These are phyloP conservation scores for Tigriopus japonicus DNA, from an alignment of 1,140 invertebrate species.

Conservation along the genomic window DNA sequence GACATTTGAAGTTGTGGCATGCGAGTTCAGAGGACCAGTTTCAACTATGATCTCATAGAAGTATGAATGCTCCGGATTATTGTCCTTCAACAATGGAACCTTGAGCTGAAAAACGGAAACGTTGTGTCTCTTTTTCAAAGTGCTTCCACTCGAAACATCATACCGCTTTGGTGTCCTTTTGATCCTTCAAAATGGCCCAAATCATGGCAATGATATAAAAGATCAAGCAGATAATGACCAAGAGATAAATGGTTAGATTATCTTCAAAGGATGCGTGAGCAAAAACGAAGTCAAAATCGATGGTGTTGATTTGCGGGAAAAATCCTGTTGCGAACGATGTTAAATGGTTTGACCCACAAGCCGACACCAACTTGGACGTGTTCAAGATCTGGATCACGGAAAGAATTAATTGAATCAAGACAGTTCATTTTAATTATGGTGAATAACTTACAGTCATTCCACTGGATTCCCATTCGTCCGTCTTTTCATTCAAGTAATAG, in stretches of 20 bases:
- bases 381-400: neutral
- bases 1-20: constrained; percentile 24
- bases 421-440: neutral
- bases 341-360: constrained; percentile 32
- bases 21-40: constrained; percentile 31
- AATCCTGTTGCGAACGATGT: constrained; percentile 36
- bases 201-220: constrained; percentile 28
- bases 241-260: constrained; percentile 35
- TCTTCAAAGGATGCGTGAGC: constrained; percentile 31
- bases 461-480: constrained; percentile 21
- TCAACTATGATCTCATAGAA: constrained; percentile 34
- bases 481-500: constrained; percentile 22
- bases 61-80: constrained; percentile 31
- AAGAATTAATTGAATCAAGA: neutral
- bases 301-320: constrained; percentile 33
- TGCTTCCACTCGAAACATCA: neutral
- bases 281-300: constrained; percentile 36
- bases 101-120: neutral
- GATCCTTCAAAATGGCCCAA: constrained; percentile 31
- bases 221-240: constrained; percentile 27
- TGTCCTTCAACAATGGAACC: constrained; percentile 24
- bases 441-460: constrained; percentile 21
- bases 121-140: neutral
- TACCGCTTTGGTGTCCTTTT: constrained; percentile 23
- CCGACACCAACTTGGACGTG: constrained; percentile 15